Evolutionary conservation across 1,140 invertebrate genomes (phyloP), one percentile per base, ranked within the genome.

Genomic region (Anoplolepis gracilipes): DNA sequence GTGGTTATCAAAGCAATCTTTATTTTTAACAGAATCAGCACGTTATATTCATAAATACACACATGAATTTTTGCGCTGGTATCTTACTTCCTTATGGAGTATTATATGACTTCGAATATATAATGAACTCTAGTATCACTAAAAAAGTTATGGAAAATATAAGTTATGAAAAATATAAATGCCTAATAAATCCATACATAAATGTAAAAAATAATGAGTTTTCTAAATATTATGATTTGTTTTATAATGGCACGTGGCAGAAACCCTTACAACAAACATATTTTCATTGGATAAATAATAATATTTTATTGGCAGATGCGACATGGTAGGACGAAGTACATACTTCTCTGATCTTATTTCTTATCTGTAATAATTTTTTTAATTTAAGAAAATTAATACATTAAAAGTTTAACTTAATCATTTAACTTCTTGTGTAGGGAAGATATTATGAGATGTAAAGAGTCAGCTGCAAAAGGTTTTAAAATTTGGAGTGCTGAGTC

Each of bases 1-100:
- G 19, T 25, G 22, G 2, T 39, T 75, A n/a, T 28, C 42, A 76
- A 76, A 62, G 7, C 39, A 22, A 76, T 42, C n/a, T 39, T 25
- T 72, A 19, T 2, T 30, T 39, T 61, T 42, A 28, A 13, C 25
- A 76, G 73, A 30, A 36, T n/a, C n/a, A n/a, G 30, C 2, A 76
- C 3, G 10, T 76, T 61, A 8, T 62, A 42, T 76, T 76, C 22
- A 59, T 76, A 39, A 76, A 76, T 30, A 42, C 19, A 25, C 57
- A 53, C 30, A 61, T 76, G 73, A 36, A 76, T 76, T 25, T 76
- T 5, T 76, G n/a, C 13, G 73, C 55, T 62, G 25, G 73, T n/a
- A 10, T 30, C 22, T 11, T 76, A 25, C 30, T 76, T 11, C 73
- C 73, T n/a, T n/a, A n/a, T n/a, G n/a, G n/a, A n/a, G n/a, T n/a